Percentiles rank a stretch among this genome's conserved stretches.
Conservation (phyloP, 2,797 vertebrate species). For the Cebuella pygmaea region DNA sequence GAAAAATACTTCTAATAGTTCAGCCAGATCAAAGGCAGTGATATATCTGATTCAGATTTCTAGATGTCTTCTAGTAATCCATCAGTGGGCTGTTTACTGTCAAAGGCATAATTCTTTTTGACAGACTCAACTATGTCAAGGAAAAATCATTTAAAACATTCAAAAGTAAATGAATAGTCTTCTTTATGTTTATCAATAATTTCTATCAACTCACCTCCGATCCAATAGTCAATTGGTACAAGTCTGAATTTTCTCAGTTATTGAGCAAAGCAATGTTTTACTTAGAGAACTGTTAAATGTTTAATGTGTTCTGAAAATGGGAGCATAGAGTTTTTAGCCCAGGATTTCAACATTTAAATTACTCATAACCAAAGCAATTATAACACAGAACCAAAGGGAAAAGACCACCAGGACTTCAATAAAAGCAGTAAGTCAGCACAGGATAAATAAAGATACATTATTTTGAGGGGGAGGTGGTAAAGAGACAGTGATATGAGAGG, state of each 20-base stretch:
- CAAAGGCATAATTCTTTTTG: not conserved
- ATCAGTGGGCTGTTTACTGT: not conserved
- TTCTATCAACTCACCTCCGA: not conserved
- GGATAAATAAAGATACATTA: not conserved
- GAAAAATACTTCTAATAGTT: not conserved
- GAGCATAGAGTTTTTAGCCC: not conserved
- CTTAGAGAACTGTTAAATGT: not conserved
- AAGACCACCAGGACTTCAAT: not conserved
- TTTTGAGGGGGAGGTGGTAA: not conserved
- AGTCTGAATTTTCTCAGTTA: not conserved
- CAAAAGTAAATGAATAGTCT: constrained; percentile 1
- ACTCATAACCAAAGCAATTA: constrained; percentile 2
- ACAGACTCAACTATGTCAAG: not conserved
- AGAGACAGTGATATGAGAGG: too few relatives aligned
- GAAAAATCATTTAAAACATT: not conserved
- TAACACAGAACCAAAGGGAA: not conserved
- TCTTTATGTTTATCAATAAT: not conserved
- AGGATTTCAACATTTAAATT: not conserved
- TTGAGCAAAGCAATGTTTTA: not conserved
- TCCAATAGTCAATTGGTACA: not conserved
- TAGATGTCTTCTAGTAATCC: not conserved
- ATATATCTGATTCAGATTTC: not conserved
- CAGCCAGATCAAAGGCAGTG: not conserved
- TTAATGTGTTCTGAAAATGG: constrained; percentile 6
- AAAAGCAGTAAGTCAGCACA: not conserved